Evolutionary conservation across 2,888 invertebrate species (phyloP).

Genomic region (Ptychoptera albimana): DNA sequence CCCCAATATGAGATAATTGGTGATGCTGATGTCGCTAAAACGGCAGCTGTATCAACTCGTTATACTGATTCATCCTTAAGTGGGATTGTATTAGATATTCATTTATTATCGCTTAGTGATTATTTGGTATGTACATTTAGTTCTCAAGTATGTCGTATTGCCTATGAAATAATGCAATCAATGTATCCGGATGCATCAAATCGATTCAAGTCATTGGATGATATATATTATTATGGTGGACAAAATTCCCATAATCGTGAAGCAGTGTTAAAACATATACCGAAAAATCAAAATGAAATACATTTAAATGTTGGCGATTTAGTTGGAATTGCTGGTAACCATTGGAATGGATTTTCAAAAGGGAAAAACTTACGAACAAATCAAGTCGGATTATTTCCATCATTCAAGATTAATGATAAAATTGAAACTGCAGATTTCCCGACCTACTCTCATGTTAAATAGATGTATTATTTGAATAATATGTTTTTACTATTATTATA

Average conservation of each 20-base stretch:
- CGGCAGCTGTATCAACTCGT: constrained; percentile 77
- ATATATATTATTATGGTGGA: constrained; percentile 97
- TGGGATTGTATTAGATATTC: constrained; percentile 87
- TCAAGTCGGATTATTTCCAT: constrained; percentile 56
- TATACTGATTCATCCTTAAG: constrained; percentile 82
- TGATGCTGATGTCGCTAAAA: constrained; percentile 73
- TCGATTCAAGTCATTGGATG: constrained; percentile 84
- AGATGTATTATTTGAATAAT: background rate
- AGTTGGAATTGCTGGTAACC: constrained; percentile 87
- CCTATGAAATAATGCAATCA: constrained; percentile 85
- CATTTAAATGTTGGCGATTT: constrained; percentile 61
- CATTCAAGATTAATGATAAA: constrained; percentile 70
- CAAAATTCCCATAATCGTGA: constrained; percentile 77
- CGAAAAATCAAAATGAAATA: constrained; percentile 46
- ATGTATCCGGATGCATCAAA: constrained; percentile 49
- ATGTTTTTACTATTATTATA: no score
- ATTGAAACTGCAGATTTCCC: constrained; percentile 71
- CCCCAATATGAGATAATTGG: constrained; percentile 77
- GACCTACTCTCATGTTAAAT: constrained; percentile 36
- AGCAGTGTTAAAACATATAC: constrained; percentile 55
- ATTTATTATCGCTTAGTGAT: constrained; percentile 77
- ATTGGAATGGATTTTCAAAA: constrained; percentile 93
- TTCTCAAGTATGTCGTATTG: constrained; percentile 96
- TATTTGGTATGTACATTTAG: constrained; percentile 98
- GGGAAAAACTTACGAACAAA: constrained; percentile 76